Evolutionary conservation across 92 coral and sea anemone species (phyloP).

Genomic region (Pocillopora grandis): DNA sequence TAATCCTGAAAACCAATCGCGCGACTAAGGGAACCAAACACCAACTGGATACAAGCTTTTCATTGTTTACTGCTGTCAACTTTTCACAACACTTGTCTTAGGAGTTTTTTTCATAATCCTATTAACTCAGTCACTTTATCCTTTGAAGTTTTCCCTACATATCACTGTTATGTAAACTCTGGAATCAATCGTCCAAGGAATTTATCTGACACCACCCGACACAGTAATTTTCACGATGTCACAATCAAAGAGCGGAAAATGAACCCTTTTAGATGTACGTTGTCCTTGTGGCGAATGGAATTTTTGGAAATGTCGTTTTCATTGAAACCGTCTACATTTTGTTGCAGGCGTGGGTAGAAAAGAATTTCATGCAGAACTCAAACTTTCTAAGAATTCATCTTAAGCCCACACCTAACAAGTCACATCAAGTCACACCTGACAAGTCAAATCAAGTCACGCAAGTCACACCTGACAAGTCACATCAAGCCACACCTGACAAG

Average conservation of each 20-base stretch:
- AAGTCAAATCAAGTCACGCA: no score
- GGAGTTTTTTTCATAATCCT: conserved; percentile 17
- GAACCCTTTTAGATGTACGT: background rate
- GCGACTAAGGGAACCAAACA: background rate
- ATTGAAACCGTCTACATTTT: background rate
- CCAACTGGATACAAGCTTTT: background rate
- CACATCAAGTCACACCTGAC: no score
- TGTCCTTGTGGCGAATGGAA: background rate
- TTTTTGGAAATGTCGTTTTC: background rate
- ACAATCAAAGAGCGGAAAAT: conserved; percentile 3
- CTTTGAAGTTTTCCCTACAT: background rate
- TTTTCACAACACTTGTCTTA: background rate
- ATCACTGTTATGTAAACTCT: background rate
- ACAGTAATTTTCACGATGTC: conserved; percentile 1
- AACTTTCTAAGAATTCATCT: background rate
- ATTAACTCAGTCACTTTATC: conserved; percentile 4
- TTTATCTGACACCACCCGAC: background rate
- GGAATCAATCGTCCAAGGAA: background rate
- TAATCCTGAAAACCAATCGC: background rate
- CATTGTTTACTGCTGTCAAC: conserved; percentile 5
- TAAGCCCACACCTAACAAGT: background rate
- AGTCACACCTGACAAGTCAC: no score
- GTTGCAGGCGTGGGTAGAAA: background rate
- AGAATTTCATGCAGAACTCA: background rate
- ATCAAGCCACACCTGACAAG: no score